Evolutionary conservation across 1,140 invertebrate genomes (phyloP), one percentile per base, ranked within the genome.

Genomic region (Lamellibrachia luymesi): DNA sequence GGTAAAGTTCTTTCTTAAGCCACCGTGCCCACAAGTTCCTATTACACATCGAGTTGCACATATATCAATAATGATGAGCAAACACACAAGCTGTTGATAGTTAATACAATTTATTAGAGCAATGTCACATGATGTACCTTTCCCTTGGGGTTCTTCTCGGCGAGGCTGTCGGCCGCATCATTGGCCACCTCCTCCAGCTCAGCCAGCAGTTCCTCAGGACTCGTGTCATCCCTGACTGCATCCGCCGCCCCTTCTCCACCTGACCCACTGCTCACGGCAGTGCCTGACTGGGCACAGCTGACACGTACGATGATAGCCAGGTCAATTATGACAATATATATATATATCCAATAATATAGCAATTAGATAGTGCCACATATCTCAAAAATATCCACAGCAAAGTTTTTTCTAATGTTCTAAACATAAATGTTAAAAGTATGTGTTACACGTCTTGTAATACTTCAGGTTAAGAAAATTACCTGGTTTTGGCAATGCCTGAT

Each of bases 191-290:
- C 96, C 94, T 97, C 96, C 1, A 97, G 97, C 96, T 98, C 97
- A 6, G 97, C 97, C 2, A 98, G 95, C 91, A 98, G 98, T 94
- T 98, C 98, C 93, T 98, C 98, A 0, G 98, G 97, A 2, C 97
- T 97, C 93, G 98, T 91, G 95, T 98, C 97, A 95, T 98, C 98
- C 0, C 97, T 97, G 94, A 98, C 97, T 0, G 98, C 97, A 95
- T 98, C 98, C 96, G 98, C 98, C 94, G 64, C 1, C 64, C 13
- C 64, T 22, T 80, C 64, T 1, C 64, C 64, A 2, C 64, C 64
- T 22, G 64, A 80, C 64, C 64, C 64, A 80, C 64, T 17, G 64
- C 64, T 80, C 64, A 80, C 0, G 64, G 64, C 25, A 80, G 64
- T 80, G 64, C 64, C 64, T 22, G 64, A 80, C 64, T 80, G 64